Evolutionary conservation across 92 coral and sea anemone genomes (phyloP).

Genomic region (Desmophyllum pertusum): DNA sequence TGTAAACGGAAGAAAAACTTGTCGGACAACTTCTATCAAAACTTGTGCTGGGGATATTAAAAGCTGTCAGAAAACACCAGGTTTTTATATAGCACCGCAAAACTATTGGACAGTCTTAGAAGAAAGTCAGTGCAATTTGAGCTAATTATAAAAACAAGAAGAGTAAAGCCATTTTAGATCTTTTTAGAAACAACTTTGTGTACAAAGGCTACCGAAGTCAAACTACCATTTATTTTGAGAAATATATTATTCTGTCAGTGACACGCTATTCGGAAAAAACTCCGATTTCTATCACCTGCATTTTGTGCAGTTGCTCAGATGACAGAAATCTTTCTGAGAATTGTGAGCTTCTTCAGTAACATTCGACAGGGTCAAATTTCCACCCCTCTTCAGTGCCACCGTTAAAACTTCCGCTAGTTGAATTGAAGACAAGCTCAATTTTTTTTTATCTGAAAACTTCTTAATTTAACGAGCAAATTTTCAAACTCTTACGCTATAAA

Average conservation of each 20-base stretch:
- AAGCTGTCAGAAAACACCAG: background rate
- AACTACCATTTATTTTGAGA: background rate
- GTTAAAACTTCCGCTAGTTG: slow-evolving; percentile 41
- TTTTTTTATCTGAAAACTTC: too few species aligned
- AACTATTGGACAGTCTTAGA: background rate
- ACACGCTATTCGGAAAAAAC: too few species aligned
- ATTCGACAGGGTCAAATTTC: background rate
- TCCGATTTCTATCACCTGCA: background rate
- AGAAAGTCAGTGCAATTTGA: background rate
- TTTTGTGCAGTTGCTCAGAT: background rate
- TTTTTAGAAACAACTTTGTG: background rate
- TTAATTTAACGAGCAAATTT: background rate
- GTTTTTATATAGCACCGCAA: background rate
- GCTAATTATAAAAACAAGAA: background rate
- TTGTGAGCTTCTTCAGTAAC: background rate
- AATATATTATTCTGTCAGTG: too few species aligned
- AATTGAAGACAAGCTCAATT: background rate
- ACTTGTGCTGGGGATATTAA: background rate
- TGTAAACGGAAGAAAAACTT: background rate
- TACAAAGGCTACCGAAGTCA: background rate
- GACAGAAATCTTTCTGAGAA: background rate
- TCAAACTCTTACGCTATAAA: background rate
- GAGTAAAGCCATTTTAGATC: background rate
- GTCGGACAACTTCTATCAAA: background rate
- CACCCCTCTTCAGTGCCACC: background rate